A percentile compares a stretch with the other conserved stretches of the same genome.
Conservation (phyloP, 2,113 vertebrate species). For the Lethenteron camtschaticum region DNA sequence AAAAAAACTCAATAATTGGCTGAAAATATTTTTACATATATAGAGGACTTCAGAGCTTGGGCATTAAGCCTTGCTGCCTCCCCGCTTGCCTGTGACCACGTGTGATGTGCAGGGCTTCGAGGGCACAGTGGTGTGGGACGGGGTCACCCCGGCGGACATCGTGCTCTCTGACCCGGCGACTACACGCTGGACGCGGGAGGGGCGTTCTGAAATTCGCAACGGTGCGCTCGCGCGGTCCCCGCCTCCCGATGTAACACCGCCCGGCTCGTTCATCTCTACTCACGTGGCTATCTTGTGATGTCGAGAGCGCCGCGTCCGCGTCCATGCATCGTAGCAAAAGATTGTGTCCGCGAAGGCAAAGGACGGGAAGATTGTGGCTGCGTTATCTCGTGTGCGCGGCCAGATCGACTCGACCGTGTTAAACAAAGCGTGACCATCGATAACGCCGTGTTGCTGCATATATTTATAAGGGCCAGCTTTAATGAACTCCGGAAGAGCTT, state of each 20-base stretch:
- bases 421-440: constrained; percentile 11
- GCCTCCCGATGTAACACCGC: no score
- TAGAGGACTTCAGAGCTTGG: no score
- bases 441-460: constrained; percentile 55
- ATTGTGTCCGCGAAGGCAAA: constrained; percentile 1
- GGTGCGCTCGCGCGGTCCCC: constrained; percentile 21
- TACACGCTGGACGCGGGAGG: constrained; percentile 56
- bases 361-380: neutral
- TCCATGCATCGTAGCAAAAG: neutral
- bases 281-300: neutral
- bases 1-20: no score
- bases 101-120: constrained; percentile 56
- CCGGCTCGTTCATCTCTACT: neutral
- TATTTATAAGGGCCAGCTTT: constrained; percentile 19
- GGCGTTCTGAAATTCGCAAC: constrained; percentile 58
- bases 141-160: constrained; percentile 40
- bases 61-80: neutral
- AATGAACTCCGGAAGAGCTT: no score
- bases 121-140: constrained; percentile 85
- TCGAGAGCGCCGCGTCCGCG: neutral
- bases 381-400: neutral
- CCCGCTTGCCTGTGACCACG: neutral
- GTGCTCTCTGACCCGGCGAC: constrained; percentile 39
- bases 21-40: no score
- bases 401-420: no score